Percentiles rank a stretch among this genome's conserved stretches.
These are phyloP conservation scores for Dendrocincla tyrannina DNA, from an alignment of 2,797 vertebrate species.

Conservation along the genomic window DNA sequence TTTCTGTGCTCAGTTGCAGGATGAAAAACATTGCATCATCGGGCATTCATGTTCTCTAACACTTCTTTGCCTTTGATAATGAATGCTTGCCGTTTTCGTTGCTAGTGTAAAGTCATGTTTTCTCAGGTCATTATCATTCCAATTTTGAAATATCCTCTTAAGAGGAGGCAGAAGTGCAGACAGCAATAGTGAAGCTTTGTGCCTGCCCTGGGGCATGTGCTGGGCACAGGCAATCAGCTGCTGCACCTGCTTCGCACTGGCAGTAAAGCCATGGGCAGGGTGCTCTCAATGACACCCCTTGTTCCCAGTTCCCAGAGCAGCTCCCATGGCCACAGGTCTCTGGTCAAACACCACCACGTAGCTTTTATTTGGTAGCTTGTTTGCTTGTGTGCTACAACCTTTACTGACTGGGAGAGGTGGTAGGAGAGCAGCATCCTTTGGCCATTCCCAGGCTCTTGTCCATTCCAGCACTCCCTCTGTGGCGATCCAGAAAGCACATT, in stretches of 20 bases:
- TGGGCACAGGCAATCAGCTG: slow-evolving; percentile 12
- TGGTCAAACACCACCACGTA: background rate
- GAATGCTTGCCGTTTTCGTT: slow-evolving; percentile 72
- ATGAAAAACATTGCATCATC: slow-evolving; percentile 76
- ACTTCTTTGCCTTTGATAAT: slow-evolving; percentile 66
- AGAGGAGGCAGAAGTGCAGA: slow-evolving; percentile 24
- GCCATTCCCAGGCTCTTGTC: background rate
- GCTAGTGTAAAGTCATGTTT: slow-evolving; percentile 70
- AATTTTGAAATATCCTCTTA: slow-evolving; percentile 36
- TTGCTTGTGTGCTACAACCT: background rate
- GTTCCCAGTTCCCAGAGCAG: background rate
- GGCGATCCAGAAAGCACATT: rapidly evolving
- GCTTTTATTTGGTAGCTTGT: background rate
- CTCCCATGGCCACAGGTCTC: background rate
- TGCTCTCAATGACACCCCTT: slow-evolving; percentile 14
- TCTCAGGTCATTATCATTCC: slow-evolving; percentile 66
- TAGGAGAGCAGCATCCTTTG: background rate
- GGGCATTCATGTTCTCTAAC: slow-evolving; percentile 73
- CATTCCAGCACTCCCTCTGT: rapidly evolving
- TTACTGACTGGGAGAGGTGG: background rate
- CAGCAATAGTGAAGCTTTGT: slow-evolving; percentile 59
- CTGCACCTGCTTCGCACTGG: background rate
- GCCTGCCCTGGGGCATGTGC: background rate
- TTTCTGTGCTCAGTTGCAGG: slow-evolving; percentile 77
- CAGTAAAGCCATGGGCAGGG: background rate